phyloP scores from a whole-genome alignment of 2,888 invertebrate genomes.

The Agrotis ipsilon region DNA sequence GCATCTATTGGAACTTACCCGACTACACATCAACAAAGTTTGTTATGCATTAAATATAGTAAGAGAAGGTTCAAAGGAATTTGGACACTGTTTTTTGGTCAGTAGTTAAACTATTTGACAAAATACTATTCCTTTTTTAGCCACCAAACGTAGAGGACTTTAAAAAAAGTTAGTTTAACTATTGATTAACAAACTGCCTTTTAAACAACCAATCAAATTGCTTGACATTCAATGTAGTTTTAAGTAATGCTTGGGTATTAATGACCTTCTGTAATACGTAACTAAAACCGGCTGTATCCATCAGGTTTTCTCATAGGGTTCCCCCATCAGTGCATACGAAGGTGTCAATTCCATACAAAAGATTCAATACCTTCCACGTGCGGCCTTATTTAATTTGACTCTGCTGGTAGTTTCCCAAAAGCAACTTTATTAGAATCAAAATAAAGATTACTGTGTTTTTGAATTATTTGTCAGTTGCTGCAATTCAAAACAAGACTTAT shows the following conservation, averaged over 20 bases:
- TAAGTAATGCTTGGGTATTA: neutral
- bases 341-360: too few relatives aligned
- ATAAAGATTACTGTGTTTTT: neutral
- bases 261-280: too few relatives aligned
- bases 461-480: neutral
- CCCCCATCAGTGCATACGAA: too few relatives aligned
- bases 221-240: neutral
- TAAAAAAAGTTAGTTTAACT: too few relatives aligned
- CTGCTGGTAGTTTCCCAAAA: neutral
- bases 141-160: too few relatives aligned
- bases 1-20: slow-evolving; percentile 23
- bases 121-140: too few relatives aligned
- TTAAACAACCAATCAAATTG: neutral
- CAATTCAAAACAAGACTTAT: too few relatives aligned
- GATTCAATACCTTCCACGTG: too few relatives aligned
- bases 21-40: slow-evolving; percentile 25
- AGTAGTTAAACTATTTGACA: too few relatives aligned
- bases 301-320: too few relatives aligned
- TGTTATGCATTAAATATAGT: neutral
- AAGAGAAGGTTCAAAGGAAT: neutral
- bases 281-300: too few relatives aligned
- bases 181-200: too few relatives aligned
- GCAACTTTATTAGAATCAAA: neutral
- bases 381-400: neutral
- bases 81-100: neutral